Percentiles rank a stretch among this genome's conserved stretches.
phyloP scores from a whole-genome alignment of 2,113 vertebrate genomes.

The Myodes glareolus region DNA sequence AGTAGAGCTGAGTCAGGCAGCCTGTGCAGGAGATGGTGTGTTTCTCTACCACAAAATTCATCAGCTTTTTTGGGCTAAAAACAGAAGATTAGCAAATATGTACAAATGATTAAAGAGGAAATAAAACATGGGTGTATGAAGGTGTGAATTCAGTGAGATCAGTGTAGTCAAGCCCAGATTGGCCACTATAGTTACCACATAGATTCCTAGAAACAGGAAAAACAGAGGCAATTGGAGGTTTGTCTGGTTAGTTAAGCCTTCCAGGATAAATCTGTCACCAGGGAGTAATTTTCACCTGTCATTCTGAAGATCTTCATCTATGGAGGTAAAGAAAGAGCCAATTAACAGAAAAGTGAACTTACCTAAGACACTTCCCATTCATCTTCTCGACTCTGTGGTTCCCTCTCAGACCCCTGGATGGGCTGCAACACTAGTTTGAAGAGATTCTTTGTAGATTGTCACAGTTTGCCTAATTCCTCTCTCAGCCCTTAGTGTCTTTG shows the following conservation, averaged over 20 bases:
- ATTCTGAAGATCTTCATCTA: neutral
- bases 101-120: neutral
- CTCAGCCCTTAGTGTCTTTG: neutral
- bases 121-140: slow-evolving; percentile 36
- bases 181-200: slow-evolving; percentile 29
- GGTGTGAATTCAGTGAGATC: neutral
- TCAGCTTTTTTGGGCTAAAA: slow-evolving; percentile 29
- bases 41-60: neutral
- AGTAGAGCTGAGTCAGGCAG: neutral
- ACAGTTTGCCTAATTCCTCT: neutral
- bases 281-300: neutral
- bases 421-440: neutral
- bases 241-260: neutral
- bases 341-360: neutral
- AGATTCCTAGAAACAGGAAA: slow-evolving; percentile 43
- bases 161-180: slow-evolving; percentile 55
- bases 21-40: slow-evolving; percentile 15
- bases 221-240: slow-evolving; percentile 17
- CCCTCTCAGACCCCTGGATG: neutral
- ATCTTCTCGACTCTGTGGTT: neutral
- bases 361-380: neutral
- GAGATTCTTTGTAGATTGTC: neutral
- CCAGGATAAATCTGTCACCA: slow-evolving; percentile 22
- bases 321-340: neutral
- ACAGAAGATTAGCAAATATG: slow-evolving; percentile 2